Percentiles rank a stretch among this genome's conserved stretches.
These are phyloP conservation scores for Athalia circularis DNA, from an alignment of 2,888 invertebrate species.

Conservation along the genomic window DNA sequence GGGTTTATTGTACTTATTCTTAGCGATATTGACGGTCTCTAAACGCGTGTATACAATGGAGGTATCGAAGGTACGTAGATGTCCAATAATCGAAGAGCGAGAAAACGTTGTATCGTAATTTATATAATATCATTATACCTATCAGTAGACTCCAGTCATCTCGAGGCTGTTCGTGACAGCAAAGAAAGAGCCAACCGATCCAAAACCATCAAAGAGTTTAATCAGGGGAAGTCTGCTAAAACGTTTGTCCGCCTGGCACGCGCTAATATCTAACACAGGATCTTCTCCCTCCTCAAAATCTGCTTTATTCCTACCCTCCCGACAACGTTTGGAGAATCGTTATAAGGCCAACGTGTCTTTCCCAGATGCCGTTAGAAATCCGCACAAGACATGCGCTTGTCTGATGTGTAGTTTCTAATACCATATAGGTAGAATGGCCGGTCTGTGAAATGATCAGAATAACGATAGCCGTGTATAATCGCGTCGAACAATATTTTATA, in stretches of 20 bases:
- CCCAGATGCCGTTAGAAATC: background rate
- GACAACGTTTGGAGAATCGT: background rate
- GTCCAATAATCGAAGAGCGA: too few species aligned
- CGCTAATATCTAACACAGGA: slow-evolving; percentile 18
- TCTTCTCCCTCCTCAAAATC: background rate
- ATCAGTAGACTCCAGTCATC: background rate
- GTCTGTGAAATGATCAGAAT: too few species aligned
- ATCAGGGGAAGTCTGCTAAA: slow-evolving; percentile 25
- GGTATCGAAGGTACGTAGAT: too few species aligned
- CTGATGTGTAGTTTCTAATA: too few species aligned
- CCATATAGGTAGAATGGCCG: too few species aligned
- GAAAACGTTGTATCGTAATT: too few species aligned
- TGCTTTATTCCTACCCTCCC: too few species aligned
- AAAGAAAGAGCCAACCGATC: background rate
- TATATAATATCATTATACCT: too few species aligned
- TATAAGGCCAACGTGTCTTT: slow-evolving; percentile 12
- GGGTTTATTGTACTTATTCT: too few species aligned
- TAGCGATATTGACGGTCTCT: too few species aligned
- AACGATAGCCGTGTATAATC: background rate
- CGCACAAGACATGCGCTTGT: too few species aligned
- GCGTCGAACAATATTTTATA: background rate
- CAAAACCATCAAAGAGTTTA: slow-evolving; percentile 16
- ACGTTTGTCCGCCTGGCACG: slow-evolving; percentile 13
- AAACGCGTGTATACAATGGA: too few species aligned
- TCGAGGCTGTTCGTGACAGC: slow-evolving; percentile 26